phyloP scores from a whole-genome alignment of 2,888 invertebrate species.

The Schizaphis graminum region DNA sequence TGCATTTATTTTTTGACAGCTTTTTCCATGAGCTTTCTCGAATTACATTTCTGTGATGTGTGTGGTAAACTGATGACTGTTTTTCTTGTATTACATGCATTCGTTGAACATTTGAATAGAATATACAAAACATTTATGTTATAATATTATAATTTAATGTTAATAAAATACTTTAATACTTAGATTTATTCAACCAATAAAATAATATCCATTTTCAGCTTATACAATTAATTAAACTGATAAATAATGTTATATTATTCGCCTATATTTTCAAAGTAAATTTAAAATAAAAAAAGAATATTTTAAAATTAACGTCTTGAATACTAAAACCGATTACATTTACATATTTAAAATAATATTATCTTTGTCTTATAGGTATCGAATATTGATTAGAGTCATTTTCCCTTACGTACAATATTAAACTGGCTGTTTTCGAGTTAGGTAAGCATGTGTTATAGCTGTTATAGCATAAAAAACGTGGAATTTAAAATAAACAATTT shows the following conservation, averaged over 20 bases:
- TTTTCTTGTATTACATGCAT: background rate
- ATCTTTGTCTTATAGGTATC: background rate
- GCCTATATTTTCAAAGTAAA: too few species aligned
- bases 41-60: background rate
- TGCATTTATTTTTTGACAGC: background rate
- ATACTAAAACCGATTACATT: background rate
- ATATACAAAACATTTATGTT: background rate
- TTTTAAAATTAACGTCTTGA: background rate
- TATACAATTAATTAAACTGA: background rate
- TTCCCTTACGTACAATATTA: background rate
- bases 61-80: background rate
- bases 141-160: background rate
- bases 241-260: background rate
- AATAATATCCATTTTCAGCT: background rate
- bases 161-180: background rate
- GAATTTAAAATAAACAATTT: background rate
- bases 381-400: background rate
- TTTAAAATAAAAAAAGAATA: too few species aligned
- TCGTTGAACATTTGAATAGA: too few species aligned
- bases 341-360: background rate
- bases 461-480: background rate
- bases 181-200: background rate
- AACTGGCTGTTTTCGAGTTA: background rate
- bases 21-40: too few species aligned
- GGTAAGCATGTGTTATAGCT: background rate